Base-by-base conservation (phyloP, 2,797 vertebrate genomes). In the Macropodus opercularis region DNA sequence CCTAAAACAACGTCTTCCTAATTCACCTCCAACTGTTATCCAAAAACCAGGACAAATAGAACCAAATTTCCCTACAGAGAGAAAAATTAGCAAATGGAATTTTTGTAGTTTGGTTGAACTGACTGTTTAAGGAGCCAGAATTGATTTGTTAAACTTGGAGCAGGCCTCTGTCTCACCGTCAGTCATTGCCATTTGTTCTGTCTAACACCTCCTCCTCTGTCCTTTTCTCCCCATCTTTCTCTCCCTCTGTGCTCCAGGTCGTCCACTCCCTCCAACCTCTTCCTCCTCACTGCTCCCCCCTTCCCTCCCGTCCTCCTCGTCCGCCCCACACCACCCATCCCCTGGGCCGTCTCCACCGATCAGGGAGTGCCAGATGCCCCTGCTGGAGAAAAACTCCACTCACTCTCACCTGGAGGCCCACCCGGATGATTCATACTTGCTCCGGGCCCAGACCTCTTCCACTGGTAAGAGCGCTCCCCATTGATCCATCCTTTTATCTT, bases 341-440 rank as follows among this genome's bases (percentile, higher is more conserved):
- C 94, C 95, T 9, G 85, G 85, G 72, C 88, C 88, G 6, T 87
- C 89, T 64, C 95, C 96, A 75, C 95, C 93, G 83, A 91, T 93
- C 83, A 89, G 92, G 83, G 93, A 94, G 83, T 99, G 96, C 91
- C 97, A 99, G 94, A 96, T 98, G 91, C 96, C 96, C 88, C 94
- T 99, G 92, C 94, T 99, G 93, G 96, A 99, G 94, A 97, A 95
- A 94, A 98, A 96, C 85, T 95, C 96, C 89, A 94, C 94, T 90
- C 96, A 97, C 93, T 95, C 96, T 83, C 97, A 97, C 92, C 95
- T 98, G 95, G 96, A 99, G 89, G 95, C 95, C 91, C 97, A 97
- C 71, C 95, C 95, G 0, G 96, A 97, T 41, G 96, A 98, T 75
- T 94, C 97, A 48, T 99, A 98, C 84, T 93, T 99, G 85, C 94